Conservation (phyloP, 2,797 vertebrate species). For the Serranus cabrilla region DNA sequence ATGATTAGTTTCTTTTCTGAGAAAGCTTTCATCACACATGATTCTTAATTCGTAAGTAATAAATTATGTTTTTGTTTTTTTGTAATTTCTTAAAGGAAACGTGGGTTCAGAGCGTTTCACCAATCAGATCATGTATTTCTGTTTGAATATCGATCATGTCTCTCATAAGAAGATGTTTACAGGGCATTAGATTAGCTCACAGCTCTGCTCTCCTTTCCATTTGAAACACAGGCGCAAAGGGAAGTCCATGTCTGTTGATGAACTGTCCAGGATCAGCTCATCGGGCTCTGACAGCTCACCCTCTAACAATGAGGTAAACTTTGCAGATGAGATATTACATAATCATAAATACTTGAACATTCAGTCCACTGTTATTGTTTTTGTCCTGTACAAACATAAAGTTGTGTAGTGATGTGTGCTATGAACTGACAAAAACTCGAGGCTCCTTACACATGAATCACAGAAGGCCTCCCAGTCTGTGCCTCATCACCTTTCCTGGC, state of each 20-base stretch:
- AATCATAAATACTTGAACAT: not conserved
- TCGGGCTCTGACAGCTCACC: constrained; percentile 82
- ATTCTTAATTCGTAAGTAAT: too few species aligned
- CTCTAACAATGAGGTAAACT: constrained; percentile 79
- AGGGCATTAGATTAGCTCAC: not conserved
- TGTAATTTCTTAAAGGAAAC: too few species aligned
- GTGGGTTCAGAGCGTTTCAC: too few species aligned
- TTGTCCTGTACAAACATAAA: constrained; percentile 4
- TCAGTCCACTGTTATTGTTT: not conserved
- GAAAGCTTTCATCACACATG: too few species aligned
- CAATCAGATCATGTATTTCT: not conserved
- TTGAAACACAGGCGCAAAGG: constrained; percentile 66
- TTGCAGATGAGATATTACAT: not conserved
- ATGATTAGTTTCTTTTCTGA: too few species aligned
- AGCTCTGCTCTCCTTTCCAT: constrained; percentile 14
- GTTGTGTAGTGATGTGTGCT: constrained; percentile 28
- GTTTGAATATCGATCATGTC: not conserved
- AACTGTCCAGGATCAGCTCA: constrained; percentile 83
- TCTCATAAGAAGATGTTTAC: not conserved
- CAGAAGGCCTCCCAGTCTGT: constrained; percentile 36
- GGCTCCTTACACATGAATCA: constrained; percentile 13
- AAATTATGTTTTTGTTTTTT: too few species aligned
- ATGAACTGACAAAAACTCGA: constrained; percentile 32
- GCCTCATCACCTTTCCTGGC: constrained; percentile 72
- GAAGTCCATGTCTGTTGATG: constrained; percentile 86